Percentiles rank a stretch among this genome's conserved stretches.
phyloP scores from a whole-genome alignment of 1,140 invertebrate species.

The Drosophila seguyi region DNA sequence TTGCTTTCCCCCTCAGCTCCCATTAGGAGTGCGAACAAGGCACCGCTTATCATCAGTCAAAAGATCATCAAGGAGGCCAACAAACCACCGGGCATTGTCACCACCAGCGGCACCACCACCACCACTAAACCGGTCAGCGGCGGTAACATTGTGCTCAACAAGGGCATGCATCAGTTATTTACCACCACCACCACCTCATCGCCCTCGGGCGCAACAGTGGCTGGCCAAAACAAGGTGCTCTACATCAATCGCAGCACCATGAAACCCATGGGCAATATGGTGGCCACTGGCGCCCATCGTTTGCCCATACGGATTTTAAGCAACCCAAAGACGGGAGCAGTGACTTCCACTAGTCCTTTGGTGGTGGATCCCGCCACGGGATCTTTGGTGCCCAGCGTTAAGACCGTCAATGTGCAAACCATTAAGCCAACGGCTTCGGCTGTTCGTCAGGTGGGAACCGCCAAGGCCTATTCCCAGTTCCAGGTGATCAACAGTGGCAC shows the following conservation, averaged over 20 bases:
- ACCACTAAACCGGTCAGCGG: constrained; percentile 39
- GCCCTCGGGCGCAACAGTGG: constrained; percentile 15
- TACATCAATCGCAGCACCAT: constrained; percentile 78
- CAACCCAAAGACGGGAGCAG: constrained; percentile 44
- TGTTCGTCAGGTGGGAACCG: constrained; percentile 51
- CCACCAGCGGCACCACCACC: constrained; percentile 5
- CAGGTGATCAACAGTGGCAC: constrained; percentile 55
- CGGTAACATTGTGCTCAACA: constrained; percentile 69
- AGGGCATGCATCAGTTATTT: constrained; percentile 68
- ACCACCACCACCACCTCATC: constrained; percentile 32
- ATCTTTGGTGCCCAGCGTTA: constrained; percentile 21
- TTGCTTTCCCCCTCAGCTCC: constrained; percentile 11
- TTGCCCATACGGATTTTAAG: constrained; percentile 71
- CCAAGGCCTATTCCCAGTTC: constrained; percentile 58
- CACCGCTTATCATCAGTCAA: constrained; percentile 74
- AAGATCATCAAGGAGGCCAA: constrained; percentile 77
- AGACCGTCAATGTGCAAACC: constrained; percentile 57
- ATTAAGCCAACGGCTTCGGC: constrained; percentile 37
- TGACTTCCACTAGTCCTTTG: constrained; percentile 29
- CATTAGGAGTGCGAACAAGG: constrained; percentile 25
- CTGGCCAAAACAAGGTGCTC: constrained; percentile 64
- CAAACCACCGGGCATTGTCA: constrained; percentile 23
- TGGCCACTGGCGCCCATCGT: constrained; percentile 1
- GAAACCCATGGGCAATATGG: constrained; percentile 57
- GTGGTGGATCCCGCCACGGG: constrained; percentile 48